Percentiles rank a stretch among this genome's conserved stretches.
Evolutionary conservation across 2,888 invertebrate species (phyloP).

Genomic region (Strigamia maritima): DNA sequence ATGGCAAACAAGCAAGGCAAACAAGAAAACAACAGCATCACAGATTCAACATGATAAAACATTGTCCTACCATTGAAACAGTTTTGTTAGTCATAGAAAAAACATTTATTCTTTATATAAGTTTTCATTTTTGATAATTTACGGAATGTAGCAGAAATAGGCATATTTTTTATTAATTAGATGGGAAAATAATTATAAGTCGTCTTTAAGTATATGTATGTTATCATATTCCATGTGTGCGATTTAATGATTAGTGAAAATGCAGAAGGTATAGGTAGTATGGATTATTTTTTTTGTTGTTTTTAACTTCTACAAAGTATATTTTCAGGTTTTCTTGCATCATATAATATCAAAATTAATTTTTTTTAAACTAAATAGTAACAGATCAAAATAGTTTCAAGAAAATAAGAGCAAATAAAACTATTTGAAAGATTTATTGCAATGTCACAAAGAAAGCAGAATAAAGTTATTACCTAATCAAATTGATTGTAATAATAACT

Average conservation of each 20-base stretch:
- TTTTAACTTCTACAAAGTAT: no score
- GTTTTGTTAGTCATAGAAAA: not conserved
- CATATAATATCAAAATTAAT: no score
- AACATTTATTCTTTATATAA: not conserved
- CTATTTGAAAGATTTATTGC: not conserved
- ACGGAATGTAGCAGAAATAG: not conserved
- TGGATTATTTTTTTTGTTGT: no score
- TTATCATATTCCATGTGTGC: not conserved
- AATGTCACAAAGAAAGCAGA: not conserved
- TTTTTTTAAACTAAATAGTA: no score
- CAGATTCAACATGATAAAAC: not conserved
- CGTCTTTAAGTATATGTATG: not conserved
- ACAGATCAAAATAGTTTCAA: not conserved
- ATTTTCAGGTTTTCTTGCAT: no score
- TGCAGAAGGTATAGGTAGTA: no score
- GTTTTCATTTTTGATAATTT: constrained; percentile 1
- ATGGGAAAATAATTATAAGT: not conserved
- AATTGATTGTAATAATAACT: not conserved
- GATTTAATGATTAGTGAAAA: not conserved
- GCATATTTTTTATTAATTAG: not conserved
- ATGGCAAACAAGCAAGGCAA: not conserved
- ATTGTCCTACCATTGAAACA: not conserved
- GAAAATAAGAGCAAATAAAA: not conserved
- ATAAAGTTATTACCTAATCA: not conserved
- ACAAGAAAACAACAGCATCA: constrained; percentile 3